These are phyloP conservation scores for Lycocerus yunnanus DNA, from an alignment of 2,888 invertebrate genomes.

Conservation along the genomic window DNA sequence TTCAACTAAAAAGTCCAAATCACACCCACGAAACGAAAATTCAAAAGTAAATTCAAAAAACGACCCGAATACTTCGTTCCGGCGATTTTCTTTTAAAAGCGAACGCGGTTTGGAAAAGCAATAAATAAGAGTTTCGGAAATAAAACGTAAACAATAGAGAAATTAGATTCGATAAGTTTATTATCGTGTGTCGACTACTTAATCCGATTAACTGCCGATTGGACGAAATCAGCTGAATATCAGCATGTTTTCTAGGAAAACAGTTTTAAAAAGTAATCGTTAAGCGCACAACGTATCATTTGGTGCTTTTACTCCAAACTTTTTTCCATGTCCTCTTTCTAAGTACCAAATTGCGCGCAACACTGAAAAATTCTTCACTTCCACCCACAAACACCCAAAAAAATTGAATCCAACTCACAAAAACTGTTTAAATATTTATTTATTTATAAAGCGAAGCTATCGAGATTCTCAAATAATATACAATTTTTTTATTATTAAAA, in stretches of 20 bases:
- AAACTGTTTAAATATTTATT: not conserved
- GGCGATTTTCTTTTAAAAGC: not conserved
- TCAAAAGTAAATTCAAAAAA: not conserved
- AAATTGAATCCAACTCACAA: not conserved
- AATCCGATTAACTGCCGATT: slow-evolving; percentile 28
- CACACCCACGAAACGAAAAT: not conserved
- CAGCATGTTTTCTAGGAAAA: slow-evolving; percentile 41
- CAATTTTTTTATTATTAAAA: too few relatives aligned
- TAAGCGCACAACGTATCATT: not conserved
- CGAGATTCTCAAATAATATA: not conserved
- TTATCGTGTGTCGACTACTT: slow-evolving; percentile 34
- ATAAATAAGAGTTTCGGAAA: not conserved
- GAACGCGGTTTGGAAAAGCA: not conserved
- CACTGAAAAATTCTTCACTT: not conserved
- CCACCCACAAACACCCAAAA: not conserved
- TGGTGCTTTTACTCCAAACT: not conserved
- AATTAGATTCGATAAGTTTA: not conserved
- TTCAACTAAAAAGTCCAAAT: slow-evolving; percentile 43
- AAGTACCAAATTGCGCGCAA: slow-evolving; percentile 1
- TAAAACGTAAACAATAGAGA: not conserved
- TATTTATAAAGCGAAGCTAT: not conserved
- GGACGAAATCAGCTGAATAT: slow-evolving; percentile 39
- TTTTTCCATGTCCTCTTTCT: slow-evolving; percentile 1
- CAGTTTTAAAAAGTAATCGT: slow-evolving; percentile 38
- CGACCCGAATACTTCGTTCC: not conserved